Evolutionary conservation across 2,797 vertebrate species (phyloP), one percentile per base, ranked within the genome.

Genomic region (Gadopsis marmoratus): DNA sequence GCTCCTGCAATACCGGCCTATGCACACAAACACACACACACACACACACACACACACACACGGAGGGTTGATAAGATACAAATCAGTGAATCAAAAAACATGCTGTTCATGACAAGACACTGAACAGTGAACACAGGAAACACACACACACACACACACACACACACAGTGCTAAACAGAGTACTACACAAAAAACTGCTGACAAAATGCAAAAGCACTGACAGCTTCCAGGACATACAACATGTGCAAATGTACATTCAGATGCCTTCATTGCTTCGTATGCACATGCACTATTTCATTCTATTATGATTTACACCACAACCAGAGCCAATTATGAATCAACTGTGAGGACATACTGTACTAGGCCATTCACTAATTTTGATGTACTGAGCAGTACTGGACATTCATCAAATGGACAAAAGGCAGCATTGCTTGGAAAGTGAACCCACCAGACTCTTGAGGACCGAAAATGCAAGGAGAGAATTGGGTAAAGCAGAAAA

Each of bases 1-100:
- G 98, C 98, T 92, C 98, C 98, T 75, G 98, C 97, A 95, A 99
- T 98, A 95, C 98, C 98, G 93, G 98, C 98, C 98, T 99, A 93
- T 79, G 89, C 92, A 95, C 94, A 94, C 90, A 93, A 54, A 88
- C 64, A 78, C 69, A 85, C 61, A 82, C 74, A 82, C 43, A 88
- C 56, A 88, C 66, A 66, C 48, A 71, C 82, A 61, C 51, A 77
- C 82, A 76, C 54, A 83, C 54, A 78, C 87, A 91, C 84, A 89
- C 45, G 70, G 67, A 87, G 70, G 78, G 61, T 86, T 88, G 88
- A 91, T 90, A 89, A 91, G 85, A 91, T 81, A 87, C 58, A 86
- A 71, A 79, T 62, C 63, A 80, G 64, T 73, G 63, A 55, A 75
- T 76, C n/a, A 53, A 69, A 66, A 79, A 56, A 76, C 64, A 81